A percentile compares a stretch with the other conserved stretches of the same genome.
Conservation (phyloP, 2,113 vertebrate genomes). For the Pholis gunnellus region DNA sequence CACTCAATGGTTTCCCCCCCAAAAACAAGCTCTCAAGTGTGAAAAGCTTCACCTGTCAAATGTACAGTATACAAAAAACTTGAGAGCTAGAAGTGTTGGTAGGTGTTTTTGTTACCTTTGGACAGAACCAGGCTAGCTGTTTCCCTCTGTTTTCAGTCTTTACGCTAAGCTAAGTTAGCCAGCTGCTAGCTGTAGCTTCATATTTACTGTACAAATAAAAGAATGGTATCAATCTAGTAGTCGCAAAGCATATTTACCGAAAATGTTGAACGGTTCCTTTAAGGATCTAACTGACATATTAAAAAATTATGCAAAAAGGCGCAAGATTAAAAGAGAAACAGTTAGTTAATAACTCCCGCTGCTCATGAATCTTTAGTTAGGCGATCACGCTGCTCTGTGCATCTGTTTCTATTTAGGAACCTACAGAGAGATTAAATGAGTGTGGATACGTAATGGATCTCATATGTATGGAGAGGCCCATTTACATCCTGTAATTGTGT, state of each 20-base stretch:
- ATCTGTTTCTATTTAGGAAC: slow-evolving; percentile 74
- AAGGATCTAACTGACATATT: not conserved
- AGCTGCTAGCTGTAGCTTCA: not conserved
- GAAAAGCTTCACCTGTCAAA: slow-evolving; percentile 24
- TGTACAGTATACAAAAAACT: not conserved
- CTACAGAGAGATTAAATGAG: slow-evolving; percentile 65
- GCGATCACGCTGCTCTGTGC: slow-evolving; percentile 47
- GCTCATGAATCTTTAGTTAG: slow-evolving; percentile 46
- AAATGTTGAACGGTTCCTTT: not conserved
- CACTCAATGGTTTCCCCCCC: slow-evolving; percentile 5
- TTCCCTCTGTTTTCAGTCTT: not conserved
- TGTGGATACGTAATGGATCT: slow-evolving; percentile 62
- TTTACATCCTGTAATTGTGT: slow-evolving; percentile 65
- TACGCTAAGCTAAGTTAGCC: not conserved
- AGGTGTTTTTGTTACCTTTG: not conserved
- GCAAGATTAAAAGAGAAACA: slow-evolving; percentile 13
- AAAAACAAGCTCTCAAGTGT: slow-evolving; percentile 40
- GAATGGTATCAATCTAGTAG: not conserved
- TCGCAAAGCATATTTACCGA: not conserved
- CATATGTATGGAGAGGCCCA: slow-evolving; percentile 58
- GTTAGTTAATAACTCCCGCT: slow-evolving; percentile 38
- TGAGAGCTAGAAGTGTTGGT: not conserved
- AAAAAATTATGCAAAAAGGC: not conserved
- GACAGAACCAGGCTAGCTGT: not conserved
- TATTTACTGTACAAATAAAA: not conserved